These are phyloP conservation scores for Cottus gobio DNA, from an alignment of 2,113 vertebrate species.

Conservation along the genomic window DNA sequence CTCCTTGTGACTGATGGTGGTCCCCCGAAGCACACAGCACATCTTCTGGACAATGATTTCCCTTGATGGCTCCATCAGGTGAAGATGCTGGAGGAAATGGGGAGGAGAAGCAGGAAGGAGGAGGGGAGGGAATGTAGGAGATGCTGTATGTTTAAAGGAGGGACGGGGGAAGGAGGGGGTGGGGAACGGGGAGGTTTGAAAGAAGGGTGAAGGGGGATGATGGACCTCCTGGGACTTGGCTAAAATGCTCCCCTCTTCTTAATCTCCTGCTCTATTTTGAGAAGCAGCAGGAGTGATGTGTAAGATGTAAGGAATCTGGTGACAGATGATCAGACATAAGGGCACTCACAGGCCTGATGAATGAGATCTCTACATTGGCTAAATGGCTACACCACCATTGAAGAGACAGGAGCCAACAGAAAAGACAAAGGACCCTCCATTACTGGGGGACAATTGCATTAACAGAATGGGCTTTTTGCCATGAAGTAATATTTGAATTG, in stretches of 20 bases:
- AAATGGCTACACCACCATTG: constrained; percentile 56
- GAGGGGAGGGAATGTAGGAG: neutral
- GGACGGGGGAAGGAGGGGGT: constrained; percentile 7
- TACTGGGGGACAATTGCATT: constrained; percentile 54
- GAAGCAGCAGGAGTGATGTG: constrained; percentile 58
- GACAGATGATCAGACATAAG: constrained; percentile 64
- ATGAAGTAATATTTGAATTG: constrained; percentile 49
- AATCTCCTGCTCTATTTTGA: constrained; percentile 67
- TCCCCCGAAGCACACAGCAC: constrained; percentile 27
- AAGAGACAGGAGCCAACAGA: constrained; percentile 38
- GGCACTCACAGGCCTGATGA: constrained; percentile 69
- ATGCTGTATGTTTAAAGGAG: neutral
- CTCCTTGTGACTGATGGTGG: constrained; percentile 52
- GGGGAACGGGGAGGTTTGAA: constrained; percentile 9
- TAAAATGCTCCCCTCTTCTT: constrained; percentile 54
- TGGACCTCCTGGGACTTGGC: constrained; percentile 53
- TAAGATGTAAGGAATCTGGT: constrained; percentile 10
- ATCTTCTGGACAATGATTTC: constrained; percentile 59
- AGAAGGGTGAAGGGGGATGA: constrained; percentile 41
- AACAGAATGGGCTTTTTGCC: constrained; percentile 56
- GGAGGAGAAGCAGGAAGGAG: neutral
- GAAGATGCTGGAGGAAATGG: constrained; percentile 39
- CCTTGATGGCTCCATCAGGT: constrained; percentile 70
- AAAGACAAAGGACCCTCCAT: constrained; percentile 59
- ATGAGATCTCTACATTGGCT: constrained; percentile 63